phyloP scores from a whole-genome alignment of 2,888 invertebrate genomes.

The Pristionchus entomophagus region DNA sequence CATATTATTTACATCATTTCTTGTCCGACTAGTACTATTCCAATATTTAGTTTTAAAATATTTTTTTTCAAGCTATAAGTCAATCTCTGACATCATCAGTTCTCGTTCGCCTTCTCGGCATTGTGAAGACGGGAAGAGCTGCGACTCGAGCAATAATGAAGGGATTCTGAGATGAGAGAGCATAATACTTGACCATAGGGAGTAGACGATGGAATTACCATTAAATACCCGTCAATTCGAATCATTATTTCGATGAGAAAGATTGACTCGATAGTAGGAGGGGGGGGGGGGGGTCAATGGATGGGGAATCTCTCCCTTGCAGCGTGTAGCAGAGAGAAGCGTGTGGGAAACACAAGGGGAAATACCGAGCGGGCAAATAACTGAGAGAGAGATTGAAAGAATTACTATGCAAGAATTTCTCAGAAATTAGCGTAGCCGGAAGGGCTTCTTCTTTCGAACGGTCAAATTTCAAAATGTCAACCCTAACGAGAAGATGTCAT shows the following conservation, averaged over 20 bases:
- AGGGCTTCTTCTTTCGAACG: too few relatives aligned
- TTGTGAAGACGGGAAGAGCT: not conserved
- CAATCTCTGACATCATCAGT: not conserved
- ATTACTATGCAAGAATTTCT: too few relatives aligned
- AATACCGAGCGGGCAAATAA: not conserved
- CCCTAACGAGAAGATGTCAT: too few relatives aligned
- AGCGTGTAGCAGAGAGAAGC: not conserved
- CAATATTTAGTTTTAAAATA: too few relatives aligned
- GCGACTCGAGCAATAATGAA: conserved; percentile 23
- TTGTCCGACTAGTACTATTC: too few relatives aligned
- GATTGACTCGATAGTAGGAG: not conserved
- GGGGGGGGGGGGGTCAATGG: not conserved
- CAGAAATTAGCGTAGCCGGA: too few relatives aligned
- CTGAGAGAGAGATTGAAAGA: not conserved
- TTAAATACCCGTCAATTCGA: not conserved
- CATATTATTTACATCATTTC: too few relatives aligned
- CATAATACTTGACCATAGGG: too few relatives aligned
- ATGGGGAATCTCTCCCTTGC: not conserved
- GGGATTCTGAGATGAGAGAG: not conserved
- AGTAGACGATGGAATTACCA: too few relatives aligned
- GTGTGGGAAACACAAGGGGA: not conserved
- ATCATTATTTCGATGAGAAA: not conserved
- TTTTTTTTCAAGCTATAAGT: too few relatives aligned
- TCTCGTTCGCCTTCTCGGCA: conserved; percentile 37
- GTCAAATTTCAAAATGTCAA: too few relatives aligned